A percentile compares a stretch with the other conserved stretches of the same genome.
These are phyloP conservation scores for Bergia puertoricense DNA, from an alignment of 92 coral and sea anemone genomes.

Conservation along the genomic window DNA sequence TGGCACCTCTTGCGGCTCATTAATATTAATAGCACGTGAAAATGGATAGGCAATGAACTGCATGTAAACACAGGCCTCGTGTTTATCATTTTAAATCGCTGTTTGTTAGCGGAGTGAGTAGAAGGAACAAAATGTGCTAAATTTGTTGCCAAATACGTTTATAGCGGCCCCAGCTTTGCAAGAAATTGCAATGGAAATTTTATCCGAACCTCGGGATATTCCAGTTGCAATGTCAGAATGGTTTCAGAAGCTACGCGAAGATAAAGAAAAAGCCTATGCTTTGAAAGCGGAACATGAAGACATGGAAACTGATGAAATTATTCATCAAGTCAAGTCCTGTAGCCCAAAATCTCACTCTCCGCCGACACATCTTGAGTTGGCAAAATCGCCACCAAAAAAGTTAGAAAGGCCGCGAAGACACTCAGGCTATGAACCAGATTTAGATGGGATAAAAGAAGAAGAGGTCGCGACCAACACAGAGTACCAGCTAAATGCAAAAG, in stretches of 20 bases:
- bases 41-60: conserved; percentile 29
- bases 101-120: conserved; percentile 36
- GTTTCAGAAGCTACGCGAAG: conserved; percentile 42
- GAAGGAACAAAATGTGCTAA: neutral
- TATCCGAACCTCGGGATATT: conserved; percentile 28
- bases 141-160: neutral
- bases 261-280: conserved; percentile 37
- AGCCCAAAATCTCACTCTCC: conserved; percentile 34
- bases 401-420: conserved; percentile 29
- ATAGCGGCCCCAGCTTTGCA: neutral
- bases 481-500: neutral
- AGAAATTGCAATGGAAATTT: conserved; percentile 30
- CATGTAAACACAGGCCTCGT: conserved; percentile 44
- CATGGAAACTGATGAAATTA: conserved; percentile 31
- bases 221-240: conserved; percentile 42
- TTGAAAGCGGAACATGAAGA: conserved; percentile 39
- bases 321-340: conserved; percentile 11
- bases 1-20: conserved; percentile 11
- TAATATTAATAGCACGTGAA: conserved; percentile 48
- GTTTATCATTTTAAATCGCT: conserved; percentile 42
- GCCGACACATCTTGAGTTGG: neutral
- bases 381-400: conserved; percentile 24
- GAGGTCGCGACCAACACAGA: neutral
- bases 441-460: conserved; percentile 37
- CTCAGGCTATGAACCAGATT: conserved; percentile 37